A percentile compares a stretch with the other conserved stretches of the same genome.
phyloP scores from a whole-genome alignment of 2,888 invertebrate genomes.

The Harpalus rubripes region DNA sequence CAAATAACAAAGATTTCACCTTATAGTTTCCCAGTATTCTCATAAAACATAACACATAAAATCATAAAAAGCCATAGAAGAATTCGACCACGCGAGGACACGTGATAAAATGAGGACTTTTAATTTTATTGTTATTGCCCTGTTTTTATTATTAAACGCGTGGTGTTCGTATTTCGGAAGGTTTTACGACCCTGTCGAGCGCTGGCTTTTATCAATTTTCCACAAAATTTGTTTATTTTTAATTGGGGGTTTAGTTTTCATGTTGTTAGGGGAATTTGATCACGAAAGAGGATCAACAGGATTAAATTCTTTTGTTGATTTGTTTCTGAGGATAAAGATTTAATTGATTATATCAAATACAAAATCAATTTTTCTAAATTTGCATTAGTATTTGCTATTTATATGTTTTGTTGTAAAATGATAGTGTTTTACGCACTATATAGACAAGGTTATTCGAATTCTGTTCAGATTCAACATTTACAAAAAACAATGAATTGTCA shows the following conservation, averaged over 20 bases:
- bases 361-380: too few relatives aligned
- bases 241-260: constrained; percentile 54
- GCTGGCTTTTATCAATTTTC: constrained; percentile 50
- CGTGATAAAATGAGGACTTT: constrained; percentile 60
- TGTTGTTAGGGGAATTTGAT: constrained; percentile 40
- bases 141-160: constrained; percentile 62
- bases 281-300: constrained; percentile 23
- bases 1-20: constrained; percentile 46
- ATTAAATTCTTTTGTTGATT: constrained; percentile 16
- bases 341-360: too few relatives aligned
- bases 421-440: too few relatives aligned
- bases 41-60: constrained; percentile 55
- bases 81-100: constrained; percentile 59
- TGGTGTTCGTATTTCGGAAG: constrained; percentile 22
- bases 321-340: too few relatives aligned
- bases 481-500: too few relatives aligned
- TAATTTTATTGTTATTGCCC: constrained; percentile 65
- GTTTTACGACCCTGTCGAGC: constrained; percentile 27
- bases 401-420: too few relatives aligned
- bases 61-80: constrained; percentile 51
- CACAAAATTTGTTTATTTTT: constrained; percentile 61
- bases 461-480: too few relatives aligned
- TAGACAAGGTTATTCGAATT: too few relatives aligned
- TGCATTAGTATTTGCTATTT: too few relatives aligned
- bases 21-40: constrained; percentile 60